Percentiles rank a stretch among this genome's conserved stretches.
Conservation (phyloP, 2,113 vertebrate genomes). For the Muntiacus reevesi region DNA sequence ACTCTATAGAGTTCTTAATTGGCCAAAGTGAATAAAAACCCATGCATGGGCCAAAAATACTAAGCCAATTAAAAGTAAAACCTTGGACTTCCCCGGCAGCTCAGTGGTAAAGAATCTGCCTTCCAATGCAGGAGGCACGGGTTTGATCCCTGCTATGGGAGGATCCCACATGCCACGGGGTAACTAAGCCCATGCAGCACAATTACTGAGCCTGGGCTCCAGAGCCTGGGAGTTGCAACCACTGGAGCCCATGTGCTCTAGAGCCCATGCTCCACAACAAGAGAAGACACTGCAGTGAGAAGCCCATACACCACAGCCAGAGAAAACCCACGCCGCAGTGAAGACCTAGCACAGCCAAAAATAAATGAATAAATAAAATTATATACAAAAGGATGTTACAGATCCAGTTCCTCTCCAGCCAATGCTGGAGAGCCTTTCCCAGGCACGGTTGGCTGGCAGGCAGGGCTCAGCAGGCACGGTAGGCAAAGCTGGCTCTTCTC, state of each 20-base stretch:
- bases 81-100: neutral
- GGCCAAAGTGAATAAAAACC: neutral
- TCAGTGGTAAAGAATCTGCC: neutral
- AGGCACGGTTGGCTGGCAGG: accelerated
- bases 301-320: neutral
- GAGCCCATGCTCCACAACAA: neutral
- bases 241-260: neutral
- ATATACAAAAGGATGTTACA: neutral
- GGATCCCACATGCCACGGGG: neutral
- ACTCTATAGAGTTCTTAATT: neutral
- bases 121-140: neutral
- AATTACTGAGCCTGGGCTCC: neutral
- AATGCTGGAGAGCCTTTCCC: neutral
- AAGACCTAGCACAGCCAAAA: neutral
- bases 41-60: neutral
- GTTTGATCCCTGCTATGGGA: neutral
- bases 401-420: neutral
- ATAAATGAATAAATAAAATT: neutral
- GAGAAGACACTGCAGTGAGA: neutral
- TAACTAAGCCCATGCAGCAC: neutral
- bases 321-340: accelerated
- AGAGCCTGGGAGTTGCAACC: neutral
- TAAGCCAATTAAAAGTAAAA: neutral
- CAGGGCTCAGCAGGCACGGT: accelerated
- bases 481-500: accelerated